Base-by-base conservation (phyloP, 2,888 invertebrate genomes). In the Acronicta aceris region DNA sequence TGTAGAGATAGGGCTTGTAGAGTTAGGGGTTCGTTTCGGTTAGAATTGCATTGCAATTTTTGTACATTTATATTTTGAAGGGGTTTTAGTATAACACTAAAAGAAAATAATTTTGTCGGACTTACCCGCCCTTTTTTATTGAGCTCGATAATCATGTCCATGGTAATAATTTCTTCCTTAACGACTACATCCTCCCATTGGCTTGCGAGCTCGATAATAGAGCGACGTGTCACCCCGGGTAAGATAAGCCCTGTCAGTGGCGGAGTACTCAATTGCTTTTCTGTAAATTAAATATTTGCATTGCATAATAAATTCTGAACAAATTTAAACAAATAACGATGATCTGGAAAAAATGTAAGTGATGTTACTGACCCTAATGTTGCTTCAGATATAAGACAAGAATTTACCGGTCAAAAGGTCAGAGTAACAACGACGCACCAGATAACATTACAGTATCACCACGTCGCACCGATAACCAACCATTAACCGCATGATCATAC, bases 161-260 rank as follows among this genome's bases (percentile, higher is more conserved):
- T 99, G 12, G 97, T 98, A 65, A 99, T 95, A 50, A 92, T 91
- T 74, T 96, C 95, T 89, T 99, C 98, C 41, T 95, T 95, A 7
- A 99, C 97, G 85, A 97, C 96, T 79, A 98, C 96, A 85, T 98
- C 97, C 79, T 97, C 97, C 98, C 98, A 99, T 86, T 98, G 96
- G 59, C 95, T 95, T 0, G 96, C 95, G 75, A 99, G 90, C 78
- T 97, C 96, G 38, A 99, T 86, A 67, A 99, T 97, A 15, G 98
- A 98, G 72, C 97, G 96, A 61, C 99, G 96, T 3, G 98, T 98
- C 38, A 99, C 97, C 48, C 99, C 99, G 9, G 99, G 99, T 74
- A 99, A 94, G 75, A 99, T 99, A 1, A 99, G 95, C 5, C 99
- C 99, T 83, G 97, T 97, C 62, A 99, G 92, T 5, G 99, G 98